Conservation (phyloP, 2,113 vertebrate genomes). For the Pterocles orientalis region DNA sequence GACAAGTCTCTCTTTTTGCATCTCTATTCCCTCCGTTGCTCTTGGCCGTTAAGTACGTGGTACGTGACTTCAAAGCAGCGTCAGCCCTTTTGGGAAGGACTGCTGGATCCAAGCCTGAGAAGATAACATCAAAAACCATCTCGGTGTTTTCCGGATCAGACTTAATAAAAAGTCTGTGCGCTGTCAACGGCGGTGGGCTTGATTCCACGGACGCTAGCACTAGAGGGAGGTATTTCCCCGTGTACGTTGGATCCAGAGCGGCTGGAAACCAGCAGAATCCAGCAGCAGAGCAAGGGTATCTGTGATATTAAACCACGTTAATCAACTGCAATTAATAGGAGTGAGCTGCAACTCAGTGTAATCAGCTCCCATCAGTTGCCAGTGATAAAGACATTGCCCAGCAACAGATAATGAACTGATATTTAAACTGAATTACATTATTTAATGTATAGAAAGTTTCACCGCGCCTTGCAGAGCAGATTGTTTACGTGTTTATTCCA, state of each 20-base stretch:
- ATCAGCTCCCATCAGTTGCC: conserved; percentile 32
- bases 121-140: background rate
- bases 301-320: background rate
- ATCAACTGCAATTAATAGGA: conserved; percentile 42
- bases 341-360: background rate
- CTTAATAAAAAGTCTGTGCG: rapidly evolving
- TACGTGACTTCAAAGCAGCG: background rate
- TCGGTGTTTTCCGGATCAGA: background rate
- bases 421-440: background rate
- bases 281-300: background rate
- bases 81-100: background rate
- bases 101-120: background rate
- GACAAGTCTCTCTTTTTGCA: background rate
- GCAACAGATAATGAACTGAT: background rate
- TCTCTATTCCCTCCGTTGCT: background rate
- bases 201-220: background rate
- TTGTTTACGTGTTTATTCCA: background rate
- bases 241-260: background rate
- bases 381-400: background rate
- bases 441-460: background rate
- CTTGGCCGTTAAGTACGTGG: background rate
- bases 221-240: conserved; percentile 58
- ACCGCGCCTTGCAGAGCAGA: background rate
- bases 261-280: background rate
- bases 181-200: rapidly evolving